Conservation (phyloP, 2,888 invertebrate species). For the Caenorhabditis panamensis region DNA sequence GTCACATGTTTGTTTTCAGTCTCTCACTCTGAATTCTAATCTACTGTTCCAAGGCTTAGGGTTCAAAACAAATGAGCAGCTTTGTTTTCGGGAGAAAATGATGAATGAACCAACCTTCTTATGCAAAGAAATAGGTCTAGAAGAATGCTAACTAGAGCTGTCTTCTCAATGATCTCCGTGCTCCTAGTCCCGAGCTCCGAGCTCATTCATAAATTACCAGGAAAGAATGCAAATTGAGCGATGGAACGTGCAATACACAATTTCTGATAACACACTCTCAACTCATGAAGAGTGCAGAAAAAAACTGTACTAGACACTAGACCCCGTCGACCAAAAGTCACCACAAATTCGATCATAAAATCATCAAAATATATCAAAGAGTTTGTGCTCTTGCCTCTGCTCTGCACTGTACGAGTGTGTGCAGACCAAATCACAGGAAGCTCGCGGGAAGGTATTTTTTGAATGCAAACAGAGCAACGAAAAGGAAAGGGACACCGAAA, state of each 20-base stretch:
- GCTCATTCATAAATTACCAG: too few relatives aligned
- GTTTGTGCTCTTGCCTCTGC: neutral
- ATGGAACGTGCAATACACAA: too few relatives aligned
- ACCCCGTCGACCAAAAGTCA: too few relatives aligned
- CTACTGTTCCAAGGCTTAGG: neutral
- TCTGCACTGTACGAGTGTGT: slow-evolving; percentile 30
- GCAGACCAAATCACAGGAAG: slow-evolving; percentile 33
- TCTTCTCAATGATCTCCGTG: too few relatives aligned
- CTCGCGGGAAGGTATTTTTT: slow-evolving; percentile 35
- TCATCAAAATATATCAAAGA: neutral
- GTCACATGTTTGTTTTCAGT: too few relatives aligned
- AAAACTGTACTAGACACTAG: neutral
- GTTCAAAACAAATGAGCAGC: neutral
- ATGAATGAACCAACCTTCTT: slow-evolving; percentile 16
- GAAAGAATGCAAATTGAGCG: too few relatives aligned
- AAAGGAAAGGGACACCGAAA: slow-evolving; percentile 4
- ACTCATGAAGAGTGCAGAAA: neutral
- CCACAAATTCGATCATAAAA: too few relatives aligned
- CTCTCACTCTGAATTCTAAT: too few relatives aligned
- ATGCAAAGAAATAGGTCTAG: slow-evolving; percentile 37
- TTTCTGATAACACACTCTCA: too few relatives aligned
- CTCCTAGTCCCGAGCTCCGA: too few relatives aligned
- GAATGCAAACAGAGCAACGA: slow-evolving; percentile 36
- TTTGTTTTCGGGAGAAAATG: neutral
- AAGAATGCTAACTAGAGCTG: too few relatives aligned